Evolutionary conservation across 2,888 invertebrate genomes (phyloP), one percentile per base, ranked within the genome.

Genomic region (Cyclophora albipunctata): DNA sequence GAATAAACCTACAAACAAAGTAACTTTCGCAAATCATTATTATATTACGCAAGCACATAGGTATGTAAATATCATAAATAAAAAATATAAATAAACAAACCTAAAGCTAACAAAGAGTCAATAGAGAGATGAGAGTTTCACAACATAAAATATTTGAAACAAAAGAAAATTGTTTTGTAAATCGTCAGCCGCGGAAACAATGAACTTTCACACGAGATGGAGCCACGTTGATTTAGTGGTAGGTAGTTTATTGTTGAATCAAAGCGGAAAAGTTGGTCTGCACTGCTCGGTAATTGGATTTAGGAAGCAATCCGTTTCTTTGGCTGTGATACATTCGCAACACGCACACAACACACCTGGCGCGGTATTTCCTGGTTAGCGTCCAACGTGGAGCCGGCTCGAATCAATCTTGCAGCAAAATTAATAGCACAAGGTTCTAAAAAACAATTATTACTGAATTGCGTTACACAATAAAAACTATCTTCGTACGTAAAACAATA

Each of bases 251-350:
- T 80, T 73, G 76, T 70, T 66, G 69, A 84, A 84, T 84, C 83
- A 82, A 74, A 81, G 78, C 69, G 68, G 75, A 73, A 73, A 71
- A 75, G 69, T 68, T 66, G 68, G 71, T 66, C 67, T 78, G 83
- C 64, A 81, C 83, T 74, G 20, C 20, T 66, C 60, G 62, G 68
- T 84, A 86, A 86, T 85, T 84, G 79, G 75, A 81, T 87, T 87
- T 84, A 69, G 77, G 77, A 75, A 84, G 85, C 87, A 86, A 86
- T 88, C 73, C 76, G 75, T 88, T 84, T 76, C 73, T 56, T 52
- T 56, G 4, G 37, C 58, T 61, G 55, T 58, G 65, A 64, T 67
- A 67, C 72, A 80, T 79, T 79, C 79, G 57, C 60, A 69, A 71
- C 79, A 76, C 77, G 76, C 85, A 84, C 63, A 58, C 47, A 33